A percentile compares a stretch with the other conserved stretches of the same genome.
Conservation (phyloP, 2,113 vertebrate genomes). For the Myiozetetes cayanensis region DNA sequence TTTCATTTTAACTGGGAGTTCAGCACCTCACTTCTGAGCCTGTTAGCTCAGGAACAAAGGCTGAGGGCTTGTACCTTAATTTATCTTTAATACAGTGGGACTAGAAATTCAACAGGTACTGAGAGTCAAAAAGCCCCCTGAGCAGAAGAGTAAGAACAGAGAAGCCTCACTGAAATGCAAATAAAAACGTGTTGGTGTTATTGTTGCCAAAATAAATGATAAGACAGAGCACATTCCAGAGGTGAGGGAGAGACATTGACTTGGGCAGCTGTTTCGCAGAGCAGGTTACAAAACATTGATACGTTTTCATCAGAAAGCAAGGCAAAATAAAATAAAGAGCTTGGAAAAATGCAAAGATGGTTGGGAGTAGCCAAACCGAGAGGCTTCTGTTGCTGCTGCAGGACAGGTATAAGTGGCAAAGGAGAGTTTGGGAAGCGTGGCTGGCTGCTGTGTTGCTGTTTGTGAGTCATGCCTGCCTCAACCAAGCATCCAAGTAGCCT, state of each 20-base stretch:
- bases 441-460: neutral
- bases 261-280: neutral
- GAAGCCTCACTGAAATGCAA: neutral
- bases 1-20: neutral
- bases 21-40: neutral
- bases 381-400: neutral
- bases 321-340: neutral
- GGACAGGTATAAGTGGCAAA: neutral
- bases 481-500: neutral
- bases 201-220: slow-evolving; percentile 3
- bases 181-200: neutral
- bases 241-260: neutral
- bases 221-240: neutral
- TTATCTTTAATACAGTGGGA: neutral
- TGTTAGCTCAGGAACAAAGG: neutral
- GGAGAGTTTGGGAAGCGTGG: neutral
- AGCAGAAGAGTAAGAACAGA: neutral
- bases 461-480: neutral
- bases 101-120: neutral
- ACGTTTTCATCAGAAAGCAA: neutral
- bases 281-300: neutral
- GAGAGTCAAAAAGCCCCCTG: neutral
- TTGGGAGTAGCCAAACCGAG: accelerated
- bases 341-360: neutral
- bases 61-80: neutral